Evolutionary conservation across 1,140 invertebrate genomes (phyloP).

Genomic region (Alviniconcha marisindica): DNA sequence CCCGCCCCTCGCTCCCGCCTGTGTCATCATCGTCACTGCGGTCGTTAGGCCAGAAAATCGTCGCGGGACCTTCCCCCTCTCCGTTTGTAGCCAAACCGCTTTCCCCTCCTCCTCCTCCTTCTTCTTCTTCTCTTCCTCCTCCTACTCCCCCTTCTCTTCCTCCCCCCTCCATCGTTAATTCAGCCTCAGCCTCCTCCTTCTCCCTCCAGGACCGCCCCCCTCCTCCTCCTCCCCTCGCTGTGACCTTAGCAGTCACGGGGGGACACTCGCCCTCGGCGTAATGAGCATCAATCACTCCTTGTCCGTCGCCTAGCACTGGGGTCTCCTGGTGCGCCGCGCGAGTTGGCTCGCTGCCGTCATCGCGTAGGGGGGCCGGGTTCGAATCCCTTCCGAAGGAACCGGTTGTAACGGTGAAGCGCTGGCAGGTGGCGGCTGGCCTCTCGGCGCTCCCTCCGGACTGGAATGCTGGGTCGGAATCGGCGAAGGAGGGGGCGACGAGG

Average conservation of each 20-base stretch:
- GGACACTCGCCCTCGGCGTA: not conserved
- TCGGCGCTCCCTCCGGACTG: not conserved
- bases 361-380: not conserved
- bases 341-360: not conserved
- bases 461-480: no score
- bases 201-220: not conserved
- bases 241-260: not conserved
- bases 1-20: not conserved
- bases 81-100: not conserved
- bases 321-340: not conserved
- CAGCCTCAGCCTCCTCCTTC: not conserved
- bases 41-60: conserved; percentile 26
- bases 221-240: not conserved
- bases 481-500: no score
- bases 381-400: not conserved
- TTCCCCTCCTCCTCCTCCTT: not conserved
- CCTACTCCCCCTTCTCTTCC: not conserved
- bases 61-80: conserved; percentile 1
- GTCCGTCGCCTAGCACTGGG: not conserved
- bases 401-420: not conserved
- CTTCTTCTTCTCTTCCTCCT: not conserved
- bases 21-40: not conserved
- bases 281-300: not conserved
- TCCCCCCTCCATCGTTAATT: not conserved
- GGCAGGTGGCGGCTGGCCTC: not conserved